A percentile compares a stretch with the other conserved stretches of the same genome.
These are phyloP conservation scores for Acholoe squamosa DNA, from an alignment of 2,888 invertebrate species.

Conservation along the genomic window DNA sequence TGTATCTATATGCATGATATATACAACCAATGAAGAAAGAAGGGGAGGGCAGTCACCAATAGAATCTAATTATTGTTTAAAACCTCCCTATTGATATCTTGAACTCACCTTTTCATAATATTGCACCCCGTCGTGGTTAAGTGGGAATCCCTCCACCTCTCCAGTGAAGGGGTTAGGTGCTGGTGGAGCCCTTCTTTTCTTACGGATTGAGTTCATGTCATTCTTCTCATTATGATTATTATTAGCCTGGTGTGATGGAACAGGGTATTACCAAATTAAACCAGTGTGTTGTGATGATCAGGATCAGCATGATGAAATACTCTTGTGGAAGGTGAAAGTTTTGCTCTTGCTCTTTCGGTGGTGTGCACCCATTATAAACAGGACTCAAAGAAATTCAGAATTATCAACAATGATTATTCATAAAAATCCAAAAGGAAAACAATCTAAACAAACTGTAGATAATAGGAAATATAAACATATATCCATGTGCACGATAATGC, in stretches of 20 bases:
- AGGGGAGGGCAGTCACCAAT: no score
- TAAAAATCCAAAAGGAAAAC: no score
- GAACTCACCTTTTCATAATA: slow-evolving; percentile 55
- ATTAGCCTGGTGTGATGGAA: slow-evolving; percentile 19
- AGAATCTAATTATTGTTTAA: no score
- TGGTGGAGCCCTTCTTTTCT: slow-evolving; percentile 43
- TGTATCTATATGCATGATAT: no score
- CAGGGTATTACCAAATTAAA: background rate
- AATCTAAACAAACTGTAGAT: no score
- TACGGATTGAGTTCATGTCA: slow-evolving; percentile 32
- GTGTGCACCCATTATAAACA: no score
- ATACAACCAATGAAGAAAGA: no score
- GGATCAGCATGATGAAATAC: background rate
- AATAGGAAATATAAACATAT: no score
- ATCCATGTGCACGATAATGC: no score
- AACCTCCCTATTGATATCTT: background rate
- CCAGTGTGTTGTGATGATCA: background rate
- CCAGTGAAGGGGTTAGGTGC: slow-evolving; percentile 51
- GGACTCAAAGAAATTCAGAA: no score
- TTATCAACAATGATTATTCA: no score
- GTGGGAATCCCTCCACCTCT: background rate
- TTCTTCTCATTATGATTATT: slow-evolving; percentile 22
- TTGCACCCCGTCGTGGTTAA: background rate
- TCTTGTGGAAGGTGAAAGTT: background rate
- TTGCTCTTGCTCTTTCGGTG: no score